Evolutionary conservation across 2,797 vertebrate species (phyloP), one percentile per base, ranked within the genome.

Genomic region (Muscicapa comitata): DNA sequence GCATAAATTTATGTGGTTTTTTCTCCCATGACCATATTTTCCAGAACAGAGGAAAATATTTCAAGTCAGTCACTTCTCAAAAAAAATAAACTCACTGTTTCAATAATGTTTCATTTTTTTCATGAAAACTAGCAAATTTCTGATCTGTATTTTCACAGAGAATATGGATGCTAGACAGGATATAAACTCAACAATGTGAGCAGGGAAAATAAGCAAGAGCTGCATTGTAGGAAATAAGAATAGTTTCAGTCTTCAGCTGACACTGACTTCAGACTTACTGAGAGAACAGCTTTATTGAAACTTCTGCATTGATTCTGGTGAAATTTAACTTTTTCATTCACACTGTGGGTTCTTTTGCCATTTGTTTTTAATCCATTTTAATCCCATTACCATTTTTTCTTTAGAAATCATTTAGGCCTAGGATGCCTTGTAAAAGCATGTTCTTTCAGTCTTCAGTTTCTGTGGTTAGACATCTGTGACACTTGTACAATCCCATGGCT

Each of bases 291-390:
- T 77, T 67, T 88, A 57, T 24, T 80, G 65, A 86, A 85, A 73
- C 3, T 50, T 70, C 48, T 86, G 18, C 1, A 90, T 63, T 51
- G 23, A 67, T 29, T 81, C 43, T 65, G 62, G 43, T 55, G 37
- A 93, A 85, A 85, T 84, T 75, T 54, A 45, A 59, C 33, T 77
- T 93, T 37, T 59, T 16, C 63, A 8, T 82, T 89, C n/a, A 23
- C 6, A 42, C 9, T 68, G 31, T 20, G 4, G 8, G 5, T 40
- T 40, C 14, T 58, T 71, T 31, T 31, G 16, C 20, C 37, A 3
- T 8, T 19, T 3, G 7, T 29, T 72, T 63, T 29, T 2, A 83
- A 55, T 40, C 62, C 0, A 59, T 45, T 82, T 79, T 48, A 80
- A 90, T 76, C 17, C 11, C 23, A 63, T 63, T 76, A 55, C 5